These are phyloP conservation scores for Pecten maximus DNA, from an alignment of 2,888 invertebrate species.

Conservation along the genomic window DNA sequence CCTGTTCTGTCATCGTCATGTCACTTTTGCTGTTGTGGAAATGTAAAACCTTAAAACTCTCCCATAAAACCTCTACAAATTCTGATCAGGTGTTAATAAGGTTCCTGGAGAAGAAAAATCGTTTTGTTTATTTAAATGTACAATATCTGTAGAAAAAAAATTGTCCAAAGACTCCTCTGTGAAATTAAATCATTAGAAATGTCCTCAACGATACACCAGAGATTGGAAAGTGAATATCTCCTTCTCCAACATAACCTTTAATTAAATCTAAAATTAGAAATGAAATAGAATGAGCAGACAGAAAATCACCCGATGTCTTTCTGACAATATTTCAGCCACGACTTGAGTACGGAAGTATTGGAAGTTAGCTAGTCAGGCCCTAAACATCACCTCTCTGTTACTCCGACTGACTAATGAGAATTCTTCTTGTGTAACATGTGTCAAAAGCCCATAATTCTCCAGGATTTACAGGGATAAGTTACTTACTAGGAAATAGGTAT, in stretches of 20 bases:
- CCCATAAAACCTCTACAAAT: background rate
- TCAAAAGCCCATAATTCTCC: background rate
- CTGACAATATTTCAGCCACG: background rate
- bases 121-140: background rate
- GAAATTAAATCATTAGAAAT: background rate
- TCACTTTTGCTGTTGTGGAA: too few species aligned
- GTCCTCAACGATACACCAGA: background rate
- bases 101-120: background rate
- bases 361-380: background rate
- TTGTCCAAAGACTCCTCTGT: background rate
- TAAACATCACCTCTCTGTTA: background rate
- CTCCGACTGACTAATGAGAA: background rate
- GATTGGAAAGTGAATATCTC: background rate
- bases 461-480: background rate
- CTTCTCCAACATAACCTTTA: background rate
- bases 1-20: too few species aligned
- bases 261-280: constrained; percentile 33
- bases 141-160: background rate
- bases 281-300: background rate
- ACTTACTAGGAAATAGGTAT: background rate
- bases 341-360: background rate
- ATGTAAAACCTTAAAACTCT: background rate
- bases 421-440: background rate
- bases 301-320: constrained; percentile 9
- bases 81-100: background rate